Conservation (phyloP, 2,797 vertebrate species). For the Ataeniobius toweri region DNA sequence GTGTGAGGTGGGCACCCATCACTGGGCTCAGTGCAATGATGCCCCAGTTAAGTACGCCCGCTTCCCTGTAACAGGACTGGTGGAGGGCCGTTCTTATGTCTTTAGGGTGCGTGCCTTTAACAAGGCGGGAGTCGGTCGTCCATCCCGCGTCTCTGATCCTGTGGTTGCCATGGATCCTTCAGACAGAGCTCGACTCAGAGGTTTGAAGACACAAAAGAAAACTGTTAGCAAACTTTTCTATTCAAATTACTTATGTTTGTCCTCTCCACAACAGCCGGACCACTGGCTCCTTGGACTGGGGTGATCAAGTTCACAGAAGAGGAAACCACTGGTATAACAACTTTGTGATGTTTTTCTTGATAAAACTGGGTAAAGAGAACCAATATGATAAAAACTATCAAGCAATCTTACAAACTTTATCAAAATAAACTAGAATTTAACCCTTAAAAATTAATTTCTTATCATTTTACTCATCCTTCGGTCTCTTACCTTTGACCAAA, state of each 20-base stretch:
- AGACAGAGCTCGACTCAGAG: constrained; percentile 90
- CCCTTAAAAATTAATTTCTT: background rate
- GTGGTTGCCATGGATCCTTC: constrained; percentile 93
- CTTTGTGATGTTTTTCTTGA: background rate
- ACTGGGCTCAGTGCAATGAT: constrained; percentile 97
- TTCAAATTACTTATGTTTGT: background rate
- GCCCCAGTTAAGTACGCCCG: constrained; percentile 94
- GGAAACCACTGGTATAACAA: constrained; percentile 86
- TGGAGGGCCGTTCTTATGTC: constrained; percentile 92
- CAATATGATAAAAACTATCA: background rate
- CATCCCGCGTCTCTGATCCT: constrained; percentile 89
- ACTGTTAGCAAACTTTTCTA: background rate
- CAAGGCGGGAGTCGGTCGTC: constrained; percentile 86
- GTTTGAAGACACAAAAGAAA: constrained; percentile 66
- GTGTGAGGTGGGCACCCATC: constrained; percentile 91
- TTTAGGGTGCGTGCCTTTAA: constrained; percentile 95
- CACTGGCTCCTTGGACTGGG: constrained; percentile 96
- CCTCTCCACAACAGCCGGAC: constrained; percentile 80
- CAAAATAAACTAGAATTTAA: background rate
- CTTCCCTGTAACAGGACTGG: constrained; percentile 95
- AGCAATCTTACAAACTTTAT: background rate
- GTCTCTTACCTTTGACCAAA: background rate
- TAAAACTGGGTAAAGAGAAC: background rate
- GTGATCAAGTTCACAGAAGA: constrained; percentile 99
- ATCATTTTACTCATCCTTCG: background rate